phyloP scores from a whole-genome alignment of 1,140 invertebrate genomes.

The Heterodera schachtii region DNA sequence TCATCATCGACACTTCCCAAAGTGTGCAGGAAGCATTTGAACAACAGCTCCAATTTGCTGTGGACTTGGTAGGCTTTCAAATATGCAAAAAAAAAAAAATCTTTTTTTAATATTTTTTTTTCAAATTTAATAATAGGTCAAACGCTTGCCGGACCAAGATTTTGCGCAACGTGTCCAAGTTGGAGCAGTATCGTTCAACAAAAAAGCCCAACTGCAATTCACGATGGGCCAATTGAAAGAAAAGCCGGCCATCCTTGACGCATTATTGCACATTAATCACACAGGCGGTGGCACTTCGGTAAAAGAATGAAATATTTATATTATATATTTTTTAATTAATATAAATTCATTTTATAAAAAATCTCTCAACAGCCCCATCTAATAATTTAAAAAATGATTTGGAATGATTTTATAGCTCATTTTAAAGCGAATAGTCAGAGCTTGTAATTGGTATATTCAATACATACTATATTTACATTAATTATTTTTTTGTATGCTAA shows the following conservation, averaged over 20 bases:
- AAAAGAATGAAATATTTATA: too few species aligned
- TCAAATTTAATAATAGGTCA: conserved; percentile 31
- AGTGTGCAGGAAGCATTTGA: conserved; percentile 56
- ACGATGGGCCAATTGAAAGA: conserved; percentile 42
- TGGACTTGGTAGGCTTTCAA: conserved; percentile 51
- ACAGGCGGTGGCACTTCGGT: conserved; percentile 57
- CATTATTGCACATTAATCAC: conserved; percentile 44
- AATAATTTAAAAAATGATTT: too few species aligned
- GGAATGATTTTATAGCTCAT: too few species aligned
- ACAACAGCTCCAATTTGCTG: conserved; percentile 54
- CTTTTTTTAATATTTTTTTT: too few species aligned
- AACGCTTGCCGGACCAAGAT: conserved; percentile 53
- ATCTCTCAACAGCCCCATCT: too few species aligned
- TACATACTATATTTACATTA: too few species aligned
- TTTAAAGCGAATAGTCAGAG: too few species aligned
- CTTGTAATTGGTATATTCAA: too few species aligned
- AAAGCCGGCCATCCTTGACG: conserved; percentile 51
- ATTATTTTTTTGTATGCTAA: too few species aligned
- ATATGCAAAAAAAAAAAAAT: too few species aligned
- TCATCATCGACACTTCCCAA: conserved; percentile 60
- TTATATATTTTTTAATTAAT: too few species aligned
- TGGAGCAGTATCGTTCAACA: conserved; percentile 51
- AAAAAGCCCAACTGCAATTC: conserved; percentile 49
- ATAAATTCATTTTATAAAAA: too few species aligned
- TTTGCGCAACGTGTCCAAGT: conserved; percentile 54